Evolutionary conservation across 2,113 vertebrate species (phyloP).

Genomic region (Coptodon bakossiorum): DNA sequence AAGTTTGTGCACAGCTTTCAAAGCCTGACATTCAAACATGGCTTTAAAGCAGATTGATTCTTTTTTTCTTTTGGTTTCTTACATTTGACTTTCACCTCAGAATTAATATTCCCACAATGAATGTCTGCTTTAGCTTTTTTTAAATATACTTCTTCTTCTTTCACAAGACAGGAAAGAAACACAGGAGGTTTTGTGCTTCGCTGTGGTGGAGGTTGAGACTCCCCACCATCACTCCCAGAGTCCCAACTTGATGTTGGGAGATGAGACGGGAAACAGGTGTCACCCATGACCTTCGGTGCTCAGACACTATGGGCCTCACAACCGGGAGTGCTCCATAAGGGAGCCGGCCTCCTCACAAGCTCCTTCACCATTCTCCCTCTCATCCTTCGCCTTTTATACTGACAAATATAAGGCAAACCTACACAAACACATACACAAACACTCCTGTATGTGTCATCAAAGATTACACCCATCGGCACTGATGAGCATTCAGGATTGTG

Average conservation of each 20-base stretch:
- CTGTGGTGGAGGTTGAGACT: constrained; percentile 11
- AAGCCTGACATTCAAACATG: background rate
- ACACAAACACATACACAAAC: constrained; percentile 6
- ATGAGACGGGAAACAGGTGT: constrained; percentile 73
- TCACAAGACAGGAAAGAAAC: constrained; percentile 49
- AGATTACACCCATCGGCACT: constrained; percentile 14
- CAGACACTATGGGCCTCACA: constrained; percentile 42
- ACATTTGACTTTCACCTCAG: constrained; percentile 31
- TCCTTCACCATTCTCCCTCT: background rate
- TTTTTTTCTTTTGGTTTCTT: background rate
- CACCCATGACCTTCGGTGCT: constrained; percentile 69
- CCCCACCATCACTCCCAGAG: background rate
- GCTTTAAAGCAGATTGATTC: background rate
- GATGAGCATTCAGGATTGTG: background rate
- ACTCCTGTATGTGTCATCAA: constrained; percentile 21
- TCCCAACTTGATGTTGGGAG: constrained; percentile 62
- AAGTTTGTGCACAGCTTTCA: background rate
- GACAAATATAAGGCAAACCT: constrained; percentile 15
- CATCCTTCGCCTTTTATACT: background rate
- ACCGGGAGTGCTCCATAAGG: background rate
- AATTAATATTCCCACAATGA: constrained; percentile 41
- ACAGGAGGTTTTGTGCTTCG: constrained; percentile 57
- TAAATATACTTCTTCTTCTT: background rate
- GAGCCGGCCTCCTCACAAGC: background rate
- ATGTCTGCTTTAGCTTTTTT: constrained; percentile 9